Percentiles rank a stretch among this genome's conserved stretches.
These are phyloP conservation scores for Ophraella communa DNA, from an alignment of 2,888 invertebrate genomes.

Conservation along the genomic window DNA sequence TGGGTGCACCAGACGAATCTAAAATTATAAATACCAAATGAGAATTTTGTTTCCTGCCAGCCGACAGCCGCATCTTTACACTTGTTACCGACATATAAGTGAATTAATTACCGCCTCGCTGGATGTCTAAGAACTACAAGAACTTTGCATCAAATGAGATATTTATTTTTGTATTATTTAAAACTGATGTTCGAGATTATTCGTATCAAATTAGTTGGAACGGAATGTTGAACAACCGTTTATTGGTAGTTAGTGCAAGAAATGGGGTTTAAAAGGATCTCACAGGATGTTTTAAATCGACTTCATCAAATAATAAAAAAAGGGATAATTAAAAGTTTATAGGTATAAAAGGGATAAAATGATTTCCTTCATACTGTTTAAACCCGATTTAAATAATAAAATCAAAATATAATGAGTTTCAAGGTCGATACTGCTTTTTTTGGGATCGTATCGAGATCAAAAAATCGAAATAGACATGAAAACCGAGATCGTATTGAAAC, in stretches of 20 bases:
- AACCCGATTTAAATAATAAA: too few relatives aligned
- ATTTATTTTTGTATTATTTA: slow-evolving; percentile 6
- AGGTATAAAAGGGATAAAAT: too few relatives aligned
- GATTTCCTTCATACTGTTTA: too few relatives aligned
- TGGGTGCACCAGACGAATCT: slow-evolving; percentile 47
- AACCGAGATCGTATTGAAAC: too few relatives aligned
- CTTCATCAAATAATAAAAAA: too few relatives aligned
- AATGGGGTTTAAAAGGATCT: not conserved
- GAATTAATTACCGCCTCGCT: slow-evolving; percentile 20
- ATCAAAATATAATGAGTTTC: too few relatives aligned
- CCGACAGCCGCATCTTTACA: slow-evolving; percentile 35
- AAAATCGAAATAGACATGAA: too few relatives aligned
- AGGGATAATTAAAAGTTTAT: too few relatives aligned
- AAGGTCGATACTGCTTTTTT: too few relatives aligned
- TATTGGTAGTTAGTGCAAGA: too few relatives aligned
- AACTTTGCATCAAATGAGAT: slow-evolving; percentile 9
- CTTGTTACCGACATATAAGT: slow-evolving; percentile 21
- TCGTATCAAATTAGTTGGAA: not conserved
- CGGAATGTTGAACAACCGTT: not conserved
- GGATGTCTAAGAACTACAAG: not conserved
- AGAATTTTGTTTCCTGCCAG: slow-evolving; percentile 48
- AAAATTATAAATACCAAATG: slow-evolving; percentile 52
- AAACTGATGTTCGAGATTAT: not conserved
- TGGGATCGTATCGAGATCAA: too few relatives aligned
- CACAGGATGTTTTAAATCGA: not conserved